phyloP scores from a whole-genome alignment of 2,113 vertebrate species.

The Embiotoca jacksoni region DNA sequence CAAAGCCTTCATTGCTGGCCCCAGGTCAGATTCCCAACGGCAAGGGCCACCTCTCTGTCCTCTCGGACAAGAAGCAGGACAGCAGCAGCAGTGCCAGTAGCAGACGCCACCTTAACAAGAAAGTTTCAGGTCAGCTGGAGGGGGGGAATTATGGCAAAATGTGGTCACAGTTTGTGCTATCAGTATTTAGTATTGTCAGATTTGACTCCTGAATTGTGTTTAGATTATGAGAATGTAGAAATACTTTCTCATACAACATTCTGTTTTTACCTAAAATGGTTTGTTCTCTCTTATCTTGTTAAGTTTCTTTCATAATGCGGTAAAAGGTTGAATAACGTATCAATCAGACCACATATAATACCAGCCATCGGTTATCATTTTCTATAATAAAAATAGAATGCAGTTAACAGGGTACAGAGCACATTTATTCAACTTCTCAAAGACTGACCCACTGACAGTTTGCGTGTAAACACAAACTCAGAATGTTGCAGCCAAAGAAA shows the following conservation, averaged over 20 bases:
- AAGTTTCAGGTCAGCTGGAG: slow-evolving; percentile 90
- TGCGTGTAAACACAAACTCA: background rate
- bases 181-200: background rate
- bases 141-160: background rate
- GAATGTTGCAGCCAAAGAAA: no score
- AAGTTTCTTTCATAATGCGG: no score
- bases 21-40: slow-evolving; percentile 97
- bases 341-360: no score
- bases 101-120: slow-evolving; percentile 95
- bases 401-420: no score
- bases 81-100: slow-evolving; percentile 89
- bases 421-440: no score
- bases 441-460: no score
- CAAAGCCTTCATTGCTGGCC: slow-evolving; percentile 98
- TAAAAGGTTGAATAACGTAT: no score
- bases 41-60: slow-evolving; percentile 93
- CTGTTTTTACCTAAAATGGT: no score
- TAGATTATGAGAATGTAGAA: background rate
- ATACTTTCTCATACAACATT: no score
- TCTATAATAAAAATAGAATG: no score
- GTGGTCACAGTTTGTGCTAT: slow-evolving; percentile 3
- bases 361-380: no score
- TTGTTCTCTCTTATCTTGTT: no score
- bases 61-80: slow-evolving; percentile 94
- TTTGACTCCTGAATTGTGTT: slow-evolving; percentile 1